Evolutionary conservation across 2,113 vertebrate species (phyloP), one percentile per base, ranked within the genome.

Genomic region (Blennius ocellaris): DNA sequence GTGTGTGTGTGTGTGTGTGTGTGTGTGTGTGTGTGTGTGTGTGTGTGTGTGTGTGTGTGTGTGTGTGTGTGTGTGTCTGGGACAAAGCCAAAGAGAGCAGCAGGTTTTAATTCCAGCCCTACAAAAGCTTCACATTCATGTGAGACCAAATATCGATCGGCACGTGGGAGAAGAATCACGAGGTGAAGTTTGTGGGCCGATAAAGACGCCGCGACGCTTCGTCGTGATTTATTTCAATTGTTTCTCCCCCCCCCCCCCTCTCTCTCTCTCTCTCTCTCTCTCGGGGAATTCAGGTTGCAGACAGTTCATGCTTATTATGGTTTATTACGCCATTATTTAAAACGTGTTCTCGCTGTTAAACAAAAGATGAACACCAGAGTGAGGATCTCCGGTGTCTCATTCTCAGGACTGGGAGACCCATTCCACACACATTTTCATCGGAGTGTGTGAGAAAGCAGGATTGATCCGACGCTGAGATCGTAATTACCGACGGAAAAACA

Each of bases 391-490:
- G 2, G 61, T 8, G 71, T 57, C 39, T 73, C n/a, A 62, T 80
- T 67, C 71, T 55, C 60, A 68, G 11, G n/a, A 40, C 50, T 36
- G 50, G 7, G 21, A 68, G 51, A 30, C 12, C 15, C 10, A 37
- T 58, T 68, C 45, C 36, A 41, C 41, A 74, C 14, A 36, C 12
- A 37, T 50, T 57, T 69, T 55, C 53, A 48, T 45, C 21, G 37
- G 54, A 56, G 52, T n/a, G 47, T 6, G 44, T 41, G 60, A 50
- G 41, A 57, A n/a, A 48, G 65, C 48, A 8, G 36, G 45, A 78
- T 72, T 72, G 73, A 85, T 81, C 49, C 51, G 72, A 77, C 52
- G 53, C 69, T 77, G 69, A 76, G 69, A 77, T 66, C 74, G 64
- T 78, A 82, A 80, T 82, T 82, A 75, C 41, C 45, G 44, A 75